Percentiles rank a stretch among this genome's conserved stretches.
These are phyloP conservation scores for Gracilinanus agilis DNA, from an alignment of 2,113 vertebrate genomes.

Conservation along the genomic window DNA sequence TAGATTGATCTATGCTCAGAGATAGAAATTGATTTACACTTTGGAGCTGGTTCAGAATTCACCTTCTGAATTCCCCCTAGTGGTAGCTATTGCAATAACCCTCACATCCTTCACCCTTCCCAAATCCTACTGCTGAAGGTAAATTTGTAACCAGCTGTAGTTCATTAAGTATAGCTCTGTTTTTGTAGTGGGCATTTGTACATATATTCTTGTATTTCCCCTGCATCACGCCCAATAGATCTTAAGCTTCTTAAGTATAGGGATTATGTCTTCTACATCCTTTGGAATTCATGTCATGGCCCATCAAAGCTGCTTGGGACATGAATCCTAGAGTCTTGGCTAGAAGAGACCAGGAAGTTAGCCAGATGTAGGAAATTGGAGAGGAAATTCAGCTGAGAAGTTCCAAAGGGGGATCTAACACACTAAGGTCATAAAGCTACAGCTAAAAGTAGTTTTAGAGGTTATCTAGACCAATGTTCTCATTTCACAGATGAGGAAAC, in stretches of 20 bases:
- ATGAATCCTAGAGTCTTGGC: not conserved
- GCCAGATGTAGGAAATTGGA: conserved; percentile 61
- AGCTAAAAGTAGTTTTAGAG: not conserved
- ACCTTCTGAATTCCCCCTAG: not conserved
- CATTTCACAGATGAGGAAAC: not conserved
- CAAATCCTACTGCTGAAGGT: too few species aligned
- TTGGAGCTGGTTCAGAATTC: not conserved
- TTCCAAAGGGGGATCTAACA: conserved; percentile 43
- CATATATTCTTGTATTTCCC: not conserved
- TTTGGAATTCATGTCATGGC: not conserved
- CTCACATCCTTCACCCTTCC: not conserved
- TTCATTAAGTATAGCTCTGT: not conserved
- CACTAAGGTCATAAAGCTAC: not conserved
- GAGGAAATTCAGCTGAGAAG: conserved; percentile 3
- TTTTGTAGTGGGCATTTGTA: not conserved
- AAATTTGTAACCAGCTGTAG: not conserved
- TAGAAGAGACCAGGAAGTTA: not conserved
- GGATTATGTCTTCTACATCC: not conserved
- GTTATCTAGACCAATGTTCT: not conserved
- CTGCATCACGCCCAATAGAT: not conserved
- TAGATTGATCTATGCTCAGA: not conserved
- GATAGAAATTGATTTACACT: not conserved
- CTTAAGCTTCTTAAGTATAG: not conserved
- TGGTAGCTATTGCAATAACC: not conserved
- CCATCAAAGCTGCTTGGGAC: not conserved